Conservation (phyloP, 53 echinoderm and acorn worm genomes). For the Apostichopus leukothele region DNA sequence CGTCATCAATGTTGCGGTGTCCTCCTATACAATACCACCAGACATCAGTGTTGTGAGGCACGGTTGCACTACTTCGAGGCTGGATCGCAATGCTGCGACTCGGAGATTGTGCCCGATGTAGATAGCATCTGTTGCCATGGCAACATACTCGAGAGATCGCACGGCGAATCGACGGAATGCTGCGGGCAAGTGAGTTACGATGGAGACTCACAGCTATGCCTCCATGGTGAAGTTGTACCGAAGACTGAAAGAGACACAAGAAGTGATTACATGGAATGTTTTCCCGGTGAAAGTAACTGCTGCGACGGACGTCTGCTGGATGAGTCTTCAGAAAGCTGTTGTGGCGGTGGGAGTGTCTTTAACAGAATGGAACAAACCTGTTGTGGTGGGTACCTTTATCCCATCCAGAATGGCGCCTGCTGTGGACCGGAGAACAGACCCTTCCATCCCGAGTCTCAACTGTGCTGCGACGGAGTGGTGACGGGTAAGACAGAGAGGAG, state of each 20-base stretch:
- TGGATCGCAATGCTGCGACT: conserved; percentile 64
- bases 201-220: not conserved
- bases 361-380: conserved; percentile 47
- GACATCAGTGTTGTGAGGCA: conserved; percentile 45
- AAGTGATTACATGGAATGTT: not conserved
- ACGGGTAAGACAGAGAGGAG: not conserved
- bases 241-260: not conserved
- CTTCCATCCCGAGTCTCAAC: conserved; percentile 39
- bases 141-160: not conserved
- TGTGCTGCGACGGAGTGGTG: not conserved
- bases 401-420: conserved; percentile 43
- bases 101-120: not conserved
- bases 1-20: conserved; percentile 17
- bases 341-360: not conserved
- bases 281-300: not conserved
- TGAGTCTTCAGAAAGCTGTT: not conserved
- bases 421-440: conserved; percentile 62
- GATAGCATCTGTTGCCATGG: conserved; percentile 17
- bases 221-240: not conserved
- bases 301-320: not conserved
- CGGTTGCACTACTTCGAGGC: conserved; percentile 13
- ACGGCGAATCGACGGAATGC: not conserved
- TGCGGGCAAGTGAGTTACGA: conserved; percentile 7
- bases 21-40: conserved; percentile 12
- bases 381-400: conserved; percentile 66